Evolutionary conservation across 2,113 vertebrate species (phyloP).

Genomic region (Rhea americana): DNA sequence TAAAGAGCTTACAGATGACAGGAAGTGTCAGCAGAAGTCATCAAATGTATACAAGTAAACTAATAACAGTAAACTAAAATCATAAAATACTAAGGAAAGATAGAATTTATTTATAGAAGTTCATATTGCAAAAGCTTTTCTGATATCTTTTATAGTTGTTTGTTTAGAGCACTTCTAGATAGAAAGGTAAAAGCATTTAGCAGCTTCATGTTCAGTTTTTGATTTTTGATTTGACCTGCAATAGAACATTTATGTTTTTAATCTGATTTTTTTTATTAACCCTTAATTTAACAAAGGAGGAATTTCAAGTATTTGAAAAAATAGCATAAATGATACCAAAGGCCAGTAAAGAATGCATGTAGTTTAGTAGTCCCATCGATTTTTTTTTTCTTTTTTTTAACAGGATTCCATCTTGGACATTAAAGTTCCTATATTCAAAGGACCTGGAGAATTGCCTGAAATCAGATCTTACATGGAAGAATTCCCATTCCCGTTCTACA

Average conservation of each 20-base stretch:
- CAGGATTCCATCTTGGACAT: constrained; percentile 98
- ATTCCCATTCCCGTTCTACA: constrained; percentile 97
- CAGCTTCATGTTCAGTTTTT: neutral
- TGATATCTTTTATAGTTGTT: neutral
- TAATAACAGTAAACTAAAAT: neutral
- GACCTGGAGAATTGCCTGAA: constrained; percentile 90
- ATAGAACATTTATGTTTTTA: neutral
- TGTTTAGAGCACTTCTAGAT: neutral
- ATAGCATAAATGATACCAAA: neutral
- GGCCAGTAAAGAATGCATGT: neutral
- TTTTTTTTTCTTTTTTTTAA: constrained; percentile 16
- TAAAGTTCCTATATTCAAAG: constrained; percentile 95
- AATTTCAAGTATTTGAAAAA: neutral
- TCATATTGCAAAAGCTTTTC: neutral
- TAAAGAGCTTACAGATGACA: neutral
- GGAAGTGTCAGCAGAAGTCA: neutral
- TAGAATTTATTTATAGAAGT: neutral
- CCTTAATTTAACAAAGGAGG: neutral
- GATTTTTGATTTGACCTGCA: neutral
- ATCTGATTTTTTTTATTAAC: neutral
- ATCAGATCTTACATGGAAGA: constrained; percentile 98
- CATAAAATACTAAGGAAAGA: neutral
- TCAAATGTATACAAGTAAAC: neutral
- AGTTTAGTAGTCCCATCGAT: neutral
- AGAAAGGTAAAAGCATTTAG: neutral